Conservation (phyloP, 2,888 invertebrate species). For the Apodemia zela region DNA sequence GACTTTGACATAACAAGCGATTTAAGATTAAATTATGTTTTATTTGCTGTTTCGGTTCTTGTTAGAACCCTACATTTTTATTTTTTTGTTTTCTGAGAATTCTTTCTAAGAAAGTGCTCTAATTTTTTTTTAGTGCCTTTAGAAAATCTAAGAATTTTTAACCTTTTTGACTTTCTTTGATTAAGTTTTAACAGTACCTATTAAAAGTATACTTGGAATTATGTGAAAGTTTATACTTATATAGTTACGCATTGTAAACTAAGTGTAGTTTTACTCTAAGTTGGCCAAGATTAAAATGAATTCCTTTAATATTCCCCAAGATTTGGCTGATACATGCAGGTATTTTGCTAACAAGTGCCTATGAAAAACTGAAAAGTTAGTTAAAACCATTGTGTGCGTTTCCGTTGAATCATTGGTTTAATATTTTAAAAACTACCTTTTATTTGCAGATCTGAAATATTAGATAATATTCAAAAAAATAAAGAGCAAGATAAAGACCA, state of each 20-base stretch:
- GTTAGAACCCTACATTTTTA: too few relatives aligned
- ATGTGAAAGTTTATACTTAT: neutral
- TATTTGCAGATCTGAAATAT: constrained; percentile 66
- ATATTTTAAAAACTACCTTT: constrained; percentile 19
- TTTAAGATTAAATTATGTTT: neutral
- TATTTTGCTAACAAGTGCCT: constrained; percentile 29
- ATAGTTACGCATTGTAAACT: neutral
- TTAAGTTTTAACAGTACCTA: neutral
- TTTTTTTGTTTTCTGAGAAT: too few relatives aligned
- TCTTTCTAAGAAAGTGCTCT: neutral
- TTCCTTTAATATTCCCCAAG: constrained; percentile 16
- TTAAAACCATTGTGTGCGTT: constrained; percentile 24
- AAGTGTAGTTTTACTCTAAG: neutral
- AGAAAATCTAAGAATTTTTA: neutral
- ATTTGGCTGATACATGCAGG: constrained; percentile 35
- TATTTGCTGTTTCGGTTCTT: neutral
- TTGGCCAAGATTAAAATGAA: constrained; percentile 7
- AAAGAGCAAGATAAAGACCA: constrained; percentile 67
- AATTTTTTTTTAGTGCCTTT: neutral
- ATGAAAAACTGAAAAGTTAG: constrained; percentile 25
- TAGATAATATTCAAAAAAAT: constrained; percentile 81
- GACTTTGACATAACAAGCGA: neutral
- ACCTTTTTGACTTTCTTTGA: neutral
- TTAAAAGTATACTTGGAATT: neutral
- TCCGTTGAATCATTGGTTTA: constrained; percentile 19